phyloP scores from a whole-genome alignment of 2,888 invertebrate genomes.

The Habroteleia sp. region DNA sequence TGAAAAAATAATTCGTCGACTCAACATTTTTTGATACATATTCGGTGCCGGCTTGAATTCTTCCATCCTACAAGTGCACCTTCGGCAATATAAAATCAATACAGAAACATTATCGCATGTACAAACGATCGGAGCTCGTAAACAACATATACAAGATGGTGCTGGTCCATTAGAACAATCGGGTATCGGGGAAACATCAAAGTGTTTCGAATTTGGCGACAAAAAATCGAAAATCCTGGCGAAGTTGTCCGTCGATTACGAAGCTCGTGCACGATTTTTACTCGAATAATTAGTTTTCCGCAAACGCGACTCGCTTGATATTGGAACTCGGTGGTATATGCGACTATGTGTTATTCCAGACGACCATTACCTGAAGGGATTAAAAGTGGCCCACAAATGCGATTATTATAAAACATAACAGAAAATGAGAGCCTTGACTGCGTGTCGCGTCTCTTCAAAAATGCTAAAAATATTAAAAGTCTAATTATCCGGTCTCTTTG shows the following conservation, averaged over 20 bases:
- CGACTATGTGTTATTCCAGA: too few relatives aligned
- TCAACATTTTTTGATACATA: constrained; percentile 52
- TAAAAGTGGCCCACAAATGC: constrained; percentile 79
- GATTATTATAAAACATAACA: constrained; percentile 70
- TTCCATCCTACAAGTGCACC: constrained; percentile 43
- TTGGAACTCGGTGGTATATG: too few relatives aligned
- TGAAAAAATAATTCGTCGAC: constrained; percentile 27
- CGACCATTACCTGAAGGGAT: constrained; percentile 72
- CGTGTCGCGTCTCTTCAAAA: constrained; percentile 63
- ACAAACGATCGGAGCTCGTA: constrained; percentile 8
- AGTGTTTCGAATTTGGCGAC: too few relatives aligned
- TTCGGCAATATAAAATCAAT: constrained; percentile 48
- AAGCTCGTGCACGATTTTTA: too few relatives aligned
- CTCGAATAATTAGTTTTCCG: constrained; percentile 67
- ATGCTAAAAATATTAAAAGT: constrained; percentile 12
- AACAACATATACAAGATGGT: background rate
- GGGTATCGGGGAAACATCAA: too few relatives aligned
- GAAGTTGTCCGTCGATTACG: too few relatives aligned
- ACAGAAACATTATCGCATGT: constrained; percentile 32
- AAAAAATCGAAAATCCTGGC: too few relatives aligned
- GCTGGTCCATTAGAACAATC: constrained; percentile 11
- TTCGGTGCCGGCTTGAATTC: constrained; percentile 45
- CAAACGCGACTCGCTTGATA: too few relatives aligned
- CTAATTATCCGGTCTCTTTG: constrained; percentile 17
- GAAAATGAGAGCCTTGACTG: constrained; percentile 70